phyloP scores from a whole-genome alignment of 2,797 vertebrate genomes.

The Microcaecilia unicolor region DNA sequence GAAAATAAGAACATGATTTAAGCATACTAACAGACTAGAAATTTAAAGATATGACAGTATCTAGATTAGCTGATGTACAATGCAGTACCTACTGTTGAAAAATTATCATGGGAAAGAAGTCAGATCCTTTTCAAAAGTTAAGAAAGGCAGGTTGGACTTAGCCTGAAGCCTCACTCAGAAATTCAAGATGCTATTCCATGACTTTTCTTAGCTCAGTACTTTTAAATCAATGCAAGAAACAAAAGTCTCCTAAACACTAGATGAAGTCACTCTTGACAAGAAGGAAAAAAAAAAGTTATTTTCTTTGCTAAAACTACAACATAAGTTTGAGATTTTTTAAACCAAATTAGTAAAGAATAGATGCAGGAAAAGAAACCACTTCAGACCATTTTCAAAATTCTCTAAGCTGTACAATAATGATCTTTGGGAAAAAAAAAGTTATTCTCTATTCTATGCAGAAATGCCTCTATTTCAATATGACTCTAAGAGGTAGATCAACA shows the following conservation, averaged over 20 bases:
- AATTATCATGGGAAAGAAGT: conserved; percentile 49
- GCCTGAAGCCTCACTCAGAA: conserved; percentile 51
- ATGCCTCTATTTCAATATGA: conserved; percentile 89
- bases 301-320: conserved; percentile 77
- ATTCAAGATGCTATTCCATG: conserved; percentile 46
- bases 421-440: conserved; percentile 65
- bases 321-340: conserved; percentile 66
- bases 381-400: conserved; percentile 69
- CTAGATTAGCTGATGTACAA: conserved; percentile 68
- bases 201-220: conserved; percentile 53
- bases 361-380: conserved; percentile 69
- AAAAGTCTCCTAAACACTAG: conserved; percentile 54
- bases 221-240: conserved; percentile 68
- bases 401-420: conserved; percentile 74
- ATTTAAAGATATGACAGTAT: conserved; percentile 71
- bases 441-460: conserved; percentile 70
- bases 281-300: conserved; percentile 42
- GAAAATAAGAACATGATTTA: conserved; percentile 75
- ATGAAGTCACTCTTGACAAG: conserved; percentile 64
- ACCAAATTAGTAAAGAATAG: conserved; percentile 69
- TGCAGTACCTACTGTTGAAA: conserved; percentile 64
- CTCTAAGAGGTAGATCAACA: conserved; percentile 93
- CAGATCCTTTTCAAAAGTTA: conserved; percentile 63
- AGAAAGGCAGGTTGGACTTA: conserved; percentile 59
- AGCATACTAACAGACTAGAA: conserved; percentile 79